phyloP scores from a whole-genome alignment of 2,797 vertebrate species.

The Spinibarbus caldwelli region DNA sequence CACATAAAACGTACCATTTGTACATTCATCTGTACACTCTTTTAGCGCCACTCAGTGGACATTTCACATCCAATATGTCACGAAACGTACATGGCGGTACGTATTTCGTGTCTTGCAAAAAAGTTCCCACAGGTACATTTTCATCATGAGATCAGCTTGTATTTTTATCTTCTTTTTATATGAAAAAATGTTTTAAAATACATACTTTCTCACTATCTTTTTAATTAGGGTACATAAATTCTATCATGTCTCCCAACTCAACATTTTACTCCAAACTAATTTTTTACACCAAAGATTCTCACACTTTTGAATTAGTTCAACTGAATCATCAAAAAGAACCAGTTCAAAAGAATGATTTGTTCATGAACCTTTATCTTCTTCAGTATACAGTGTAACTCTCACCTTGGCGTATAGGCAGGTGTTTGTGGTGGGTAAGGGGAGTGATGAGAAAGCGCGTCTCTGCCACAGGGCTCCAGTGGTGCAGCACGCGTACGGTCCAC shows the following conservation, averaged over 20 bases:
- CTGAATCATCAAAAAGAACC: background rate
- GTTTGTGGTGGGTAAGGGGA: slow-evolving; percentile 88
- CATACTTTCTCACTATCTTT: no score
- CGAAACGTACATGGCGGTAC: no score
- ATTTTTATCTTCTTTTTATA: background rate
- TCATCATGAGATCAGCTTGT: no score
- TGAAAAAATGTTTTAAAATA: background rate
- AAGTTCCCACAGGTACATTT: no score
- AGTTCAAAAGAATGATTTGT: fast-evolving
- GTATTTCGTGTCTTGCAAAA: no score
- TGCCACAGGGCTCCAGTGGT: slow-evolving; percentile 95
- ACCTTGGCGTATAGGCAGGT: slow-evolving; percentile 92
- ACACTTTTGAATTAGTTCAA: background rate
- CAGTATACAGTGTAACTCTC: slow-evolving; percentile 62
- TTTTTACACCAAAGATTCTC: background rate
- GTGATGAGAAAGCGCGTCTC: slow-evolving; percentile 93
- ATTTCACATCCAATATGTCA: no score
- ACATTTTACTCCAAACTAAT: no score
- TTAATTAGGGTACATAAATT: no score
- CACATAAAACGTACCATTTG: no score
- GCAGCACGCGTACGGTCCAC: slow-evolving; percentile 94
- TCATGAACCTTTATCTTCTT: background rate
- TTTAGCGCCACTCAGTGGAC: no score
- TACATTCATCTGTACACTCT: no score
- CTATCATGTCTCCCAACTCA: no score